Evolutionary conservation across 2,113 vertebrate genomes (phyloP).

Genomic region (Fregata magnificens): DNA sequence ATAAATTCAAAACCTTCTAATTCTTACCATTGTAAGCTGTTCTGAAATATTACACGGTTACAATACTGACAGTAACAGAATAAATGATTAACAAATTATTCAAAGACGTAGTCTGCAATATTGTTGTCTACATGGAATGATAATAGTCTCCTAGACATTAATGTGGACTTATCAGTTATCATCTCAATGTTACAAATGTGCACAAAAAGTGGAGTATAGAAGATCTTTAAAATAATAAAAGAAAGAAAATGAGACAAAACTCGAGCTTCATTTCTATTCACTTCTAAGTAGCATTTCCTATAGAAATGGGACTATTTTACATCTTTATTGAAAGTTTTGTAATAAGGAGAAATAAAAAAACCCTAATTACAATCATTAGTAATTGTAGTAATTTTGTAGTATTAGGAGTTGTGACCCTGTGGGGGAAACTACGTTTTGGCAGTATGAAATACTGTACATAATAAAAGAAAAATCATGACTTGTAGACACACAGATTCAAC

Average conservation of each 20-base stretch:
- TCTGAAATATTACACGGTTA: not conserved
- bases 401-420: not conserved
- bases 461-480: not conserved
- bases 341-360: not conserved
- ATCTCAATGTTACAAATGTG: not conserved
- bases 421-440: not conserved
- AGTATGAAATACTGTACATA: not conserved
- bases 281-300: not conserved
- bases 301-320: not conserved
- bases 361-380: not conserved
- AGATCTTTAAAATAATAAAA: not conserved
- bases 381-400: not conserved
- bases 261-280: not conserved
- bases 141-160: not conserved
- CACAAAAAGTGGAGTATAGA: not conserved
- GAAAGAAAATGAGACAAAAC: not conserved
- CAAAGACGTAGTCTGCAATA: not conserved
- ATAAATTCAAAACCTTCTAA: not conserved
- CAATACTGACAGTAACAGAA: not conserved
- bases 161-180: not conserved
- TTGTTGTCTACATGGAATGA: not conserved
- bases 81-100: not conserved
- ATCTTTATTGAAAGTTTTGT: not conserved
- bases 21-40: not conserved
- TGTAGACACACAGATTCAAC: not conserved